Base-by-base conservation (phyloP, 1,140 invertebrate species). In the Spodoptera frugiperda region DNA sequence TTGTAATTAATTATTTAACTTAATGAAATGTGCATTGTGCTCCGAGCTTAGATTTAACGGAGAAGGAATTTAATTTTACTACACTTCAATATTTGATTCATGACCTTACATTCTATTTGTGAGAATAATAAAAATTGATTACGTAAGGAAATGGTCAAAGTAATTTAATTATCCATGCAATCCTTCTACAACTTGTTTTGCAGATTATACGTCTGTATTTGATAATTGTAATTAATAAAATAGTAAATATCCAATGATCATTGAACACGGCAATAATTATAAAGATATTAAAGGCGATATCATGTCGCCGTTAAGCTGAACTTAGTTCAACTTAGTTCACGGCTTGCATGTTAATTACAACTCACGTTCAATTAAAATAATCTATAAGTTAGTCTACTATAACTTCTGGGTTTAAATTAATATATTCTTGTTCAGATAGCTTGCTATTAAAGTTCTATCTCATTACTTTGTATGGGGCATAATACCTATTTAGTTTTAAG, bases 281-380 rank as follows among this genome's bases (percentile, higher is more conserved):
- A 51, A 46, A 77, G 67, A 77, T 77, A 55, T 77, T 77, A 39
- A 63, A 53, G 3, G 25, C 59, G 72, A 77, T 77, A 76, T 57
- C 54, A 44, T 68, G 61, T 68, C 61, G 19, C 61, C 59, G 25
- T 8, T 55, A 65, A 65, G 51, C 59, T 70, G 33, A 54, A 17
- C 49, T 55, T 59, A 59, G 75, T 76, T 76, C 65, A 76, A 59
- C 39, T 76, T 59, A 61, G 72, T 75, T 75, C 72, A 76, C 39
- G 53, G 65, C 53, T 76, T 49, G 68, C 67, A 70, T 61, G 76
- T 72, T 77, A 77, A 77, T 77, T 72, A 72, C 46, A 72, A 71
- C 71, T 77, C 76, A 72, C 67, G 65, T 77, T 77, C 57, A 72
- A 72, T 77, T 77, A 77, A 77, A 70, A 72, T 72, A 61, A 77